Evolutionary conservation across 1,140 invertebrate species (phyloP).

Genomic region (Reticulitermes speratus): DNA sequence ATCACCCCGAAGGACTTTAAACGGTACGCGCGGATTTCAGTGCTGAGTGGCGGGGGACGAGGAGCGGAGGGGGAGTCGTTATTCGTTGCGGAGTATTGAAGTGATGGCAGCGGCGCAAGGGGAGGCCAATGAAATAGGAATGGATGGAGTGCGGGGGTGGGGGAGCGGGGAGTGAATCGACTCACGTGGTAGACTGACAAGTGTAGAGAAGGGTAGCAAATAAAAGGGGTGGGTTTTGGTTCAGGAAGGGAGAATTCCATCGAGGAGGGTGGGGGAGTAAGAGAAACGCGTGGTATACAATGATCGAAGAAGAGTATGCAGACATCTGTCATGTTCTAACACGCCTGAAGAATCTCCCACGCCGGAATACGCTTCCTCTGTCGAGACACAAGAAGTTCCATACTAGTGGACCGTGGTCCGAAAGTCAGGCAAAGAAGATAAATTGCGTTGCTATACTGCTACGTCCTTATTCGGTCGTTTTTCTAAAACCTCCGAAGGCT

Average conservation of each 20-base stretch:
- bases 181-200: slow-evolving; percentile 17
- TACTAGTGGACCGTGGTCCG: neutral
- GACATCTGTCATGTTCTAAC: slow-evolving; percentile 4
- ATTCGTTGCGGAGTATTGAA: slow-evolving; percentile 15
- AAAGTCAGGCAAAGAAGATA: no score
- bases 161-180: neutral
- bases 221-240: slow-evolving; percentile 10
- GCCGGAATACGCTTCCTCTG: neutral
- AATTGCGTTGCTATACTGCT: no score
- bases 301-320: slow-evolving; percentile 10
- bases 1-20: slow-evolving; percentile 32
- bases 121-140: neutral
- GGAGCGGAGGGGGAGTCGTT: neutral
- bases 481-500: no score
- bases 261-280: neutral
- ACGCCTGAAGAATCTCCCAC: slow-evolving; percentile 13
- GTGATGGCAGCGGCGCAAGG: neutral
- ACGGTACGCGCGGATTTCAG: slow-evolving; percentile 24
- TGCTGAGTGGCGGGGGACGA: slow-evolving; percentile 13
- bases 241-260: no score
- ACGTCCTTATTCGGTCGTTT: no score
- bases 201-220: slow-evolving; percentile 17
- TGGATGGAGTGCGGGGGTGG: neutral
- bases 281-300: neutral
- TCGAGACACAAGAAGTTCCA: neutral